Evolutionary conservation across 2,888 invertebrate genomes (phyloP).

Genomic region (Mycalesis mineus): DNA sequence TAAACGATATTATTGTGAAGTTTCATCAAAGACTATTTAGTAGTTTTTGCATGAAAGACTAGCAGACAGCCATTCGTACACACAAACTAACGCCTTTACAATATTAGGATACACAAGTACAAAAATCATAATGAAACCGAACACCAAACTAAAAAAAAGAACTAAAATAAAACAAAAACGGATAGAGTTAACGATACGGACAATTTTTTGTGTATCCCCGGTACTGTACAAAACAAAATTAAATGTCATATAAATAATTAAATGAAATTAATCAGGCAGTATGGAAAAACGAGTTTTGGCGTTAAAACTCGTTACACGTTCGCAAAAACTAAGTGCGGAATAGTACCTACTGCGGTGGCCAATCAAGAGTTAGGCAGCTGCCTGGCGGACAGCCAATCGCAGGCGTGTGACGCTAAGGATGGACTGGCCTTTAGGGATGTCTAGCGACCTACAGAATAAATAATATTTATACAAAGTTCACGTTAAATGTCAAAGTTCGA

Average conservation of each 20-base stretch:
- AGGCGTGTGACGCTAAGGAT: conserved; percentile 1
- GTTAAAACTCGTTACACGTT: conserved; percentile 5
- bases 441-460: background rate
- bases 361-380: conserved; percentile 20
- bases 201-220: background rate
- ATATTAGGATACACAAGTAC: no score
- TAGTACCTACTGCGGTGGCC: conserved; percentile 10
- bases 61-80: no score
- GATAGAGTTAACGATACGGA: no score
- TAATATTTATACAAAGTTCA: background rate
- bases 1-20: no score
- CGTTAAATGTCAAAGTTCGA: background rate
- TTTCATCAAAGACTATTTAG: no score
- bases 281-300: conserved; percentile 9
- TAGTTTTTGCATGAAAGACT: no score
- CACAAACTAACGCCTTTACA: no score
- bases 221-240: background rate
- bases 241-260: conserved; percentile 4
- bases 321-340: conserved; percentile 14
- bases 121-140: no score
- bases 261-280: conserved; percentile 8
- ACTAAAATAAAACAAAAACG: background rate
- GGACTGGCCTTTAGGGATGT: conserved; percentile 7
- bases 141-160: background rate
- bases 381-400: conserved; percentile 18